These are phyloP conservation scores for Volucella bombylans DNA, from an alignment of 2,888 invertebrate species.

Conservation along the genomic window DNA sequence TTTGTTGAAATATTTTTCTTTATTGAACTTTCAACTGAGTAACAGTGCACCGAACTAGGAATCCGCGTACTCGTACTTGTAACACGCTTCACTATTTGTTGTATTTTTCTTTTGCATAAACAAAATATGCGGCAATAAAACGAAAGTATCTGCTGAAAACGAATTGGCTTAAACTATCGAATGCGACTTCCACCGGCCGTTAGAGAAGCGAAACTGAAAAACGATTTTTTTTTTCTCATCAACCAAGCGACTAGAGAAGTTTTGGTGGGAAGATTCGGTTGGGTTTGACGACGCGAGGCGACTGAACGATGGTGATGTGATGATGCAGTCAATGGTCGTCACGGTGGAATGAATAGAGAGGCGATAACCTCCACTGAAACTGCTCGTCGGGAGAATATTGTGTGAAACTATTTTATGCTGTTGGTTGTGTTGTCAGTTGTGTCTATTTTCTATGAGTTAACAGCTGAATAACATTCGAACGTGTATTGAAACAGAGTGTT, in stretches of 20 bases:
- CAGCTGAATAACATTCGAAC: constrained; percentile 7
- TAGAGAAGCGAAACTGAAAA: constrained; percentile 58
- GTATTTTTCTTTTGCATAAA: constrained; percentile 34
- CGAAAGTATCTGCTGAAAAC: constrained; percentile 12
- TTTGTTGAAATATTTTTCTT: not conserved
- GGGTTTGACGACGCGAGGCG: constrained; percentile 8
- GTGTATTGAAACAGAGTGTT: constrained; percentile 10
- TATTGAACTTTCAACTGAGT: constrained; percentile 8
- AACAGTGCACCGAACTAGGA: constrained; percentile 28
- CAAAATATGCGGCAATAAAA: constrained; percentile 22
- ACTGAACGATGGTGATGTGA: constrained; percentile 25
- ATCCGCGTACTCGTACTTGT: constrained; percentile 1
- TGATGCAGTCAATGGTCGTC: constrained; percentile 55
- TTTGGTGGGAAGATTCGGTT: constrained; percentile 1
- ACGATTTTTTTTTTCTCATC: not conserved
- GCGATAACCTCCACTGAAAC: constrained; percentile 51
- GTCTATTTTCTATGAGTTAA: constrained; percentile 8
- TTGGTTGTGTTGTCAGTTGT: constrained; percentile 6
- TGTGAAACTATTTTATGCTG: not conserved
- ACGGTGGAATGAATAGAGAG: constrained; percentile 37
- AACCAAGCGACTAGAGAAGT: constrained; percentile 17
- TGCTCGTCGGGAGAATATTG: not conserved
- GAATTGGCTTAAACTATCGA: constrained; percentile 11
- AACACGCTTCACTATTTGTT: constrained; percentile 28
- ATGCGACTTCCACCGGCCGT: constrained; percentile 34